phyloP scores from a whole-genome alignment of 2,888 invertebrate genomes.

The Beris chalybata region DNA sequence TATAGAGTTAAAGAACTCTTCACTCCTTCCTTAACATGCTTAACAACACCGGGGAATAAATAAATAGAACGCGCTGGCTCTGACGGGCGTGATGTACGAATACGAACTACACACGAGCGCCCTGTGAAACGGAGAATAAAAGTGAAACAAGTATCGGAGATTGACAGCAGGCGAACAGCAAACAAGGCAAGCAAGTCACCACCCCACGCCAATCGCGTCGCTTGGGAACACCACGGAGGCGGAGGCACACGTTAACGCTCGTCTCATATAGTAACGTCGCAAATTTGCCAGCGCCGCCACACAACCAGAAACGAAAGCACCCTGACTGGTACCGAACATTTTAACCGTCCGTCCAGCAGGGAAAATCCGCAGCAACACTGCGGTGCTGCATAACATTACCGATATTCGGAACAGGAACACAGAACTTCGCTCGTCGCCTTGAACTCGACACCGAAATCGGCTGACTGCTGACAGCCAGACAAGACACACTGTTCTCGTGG shows the following conservation, averaged over 20 bases:
- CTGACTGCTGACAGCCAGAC: not conserved
- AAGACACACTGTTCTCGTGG: not conserved
- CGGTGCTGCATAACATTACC: slow-evolving; percentile 53
- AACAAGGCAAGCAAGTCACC: not conserved
- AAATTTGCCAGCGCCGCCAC: not conserved
- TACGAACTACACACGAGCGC: not conserved
- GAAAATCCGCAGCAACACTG: slow-evolving; percentile 18
- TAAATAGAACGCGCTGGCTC: no score
- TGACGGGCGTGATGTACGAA: not conserved
- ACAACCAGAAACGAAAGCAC: not conserved
- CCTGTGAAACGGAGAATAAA: slow-evolving; percentile 42
- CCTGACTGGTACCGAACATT: slow-evolving; percentile 6
- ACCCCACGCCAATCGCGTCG: not conserved
- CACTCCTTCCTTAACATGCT: no score
- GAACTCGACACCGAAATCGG: not conserved
- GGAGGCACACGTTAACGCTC: not conserved
- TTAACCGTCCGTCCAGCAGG: slow-evolving; percentile 14
- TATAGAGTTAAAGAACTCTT: no score
- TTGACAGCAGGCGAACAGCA: slow-evolving; percentile 42
- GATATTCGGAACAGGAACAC: slow-evolving; percentile 53
- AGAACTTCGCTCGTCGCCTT: slow-evolving; percentile 33
- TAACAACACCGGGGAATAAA: no score
- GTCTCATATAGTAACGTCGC: not conserved
- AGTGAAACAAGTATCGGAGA: slow-evolving; percentile 52
- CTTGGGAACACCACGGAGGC: not conserved